Conservation (phyloP, 2,113 vertebrate genomes). For the Microcebus jonahi region DNA sequence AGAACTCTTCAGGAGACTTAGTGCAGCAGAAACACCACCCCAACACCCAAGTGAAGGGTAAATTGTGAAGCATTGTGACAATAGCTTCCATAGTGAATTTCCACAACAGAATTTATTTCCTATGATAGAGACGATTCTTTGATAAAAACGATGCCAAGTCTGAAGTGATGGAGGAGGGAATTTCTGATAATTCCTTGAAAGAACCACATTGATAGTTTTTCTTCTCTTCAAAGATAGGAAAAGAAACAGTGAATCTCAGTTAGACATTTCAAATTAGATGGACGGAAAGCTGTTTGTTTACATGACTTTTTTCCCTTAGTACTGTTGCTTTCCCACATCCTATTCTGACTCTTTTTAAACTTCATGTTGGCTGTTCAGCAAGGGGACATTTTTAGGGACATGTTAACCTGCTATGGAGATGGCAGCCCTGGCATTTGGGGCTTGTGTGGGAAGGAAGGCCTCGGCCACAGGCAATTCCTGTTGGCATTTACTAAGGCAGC, state of each 20-base stretch:
- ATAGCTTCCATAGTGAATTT: neutral
- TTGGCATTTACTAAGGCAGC: conserved; percentile 33
- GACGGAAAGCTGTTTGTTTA: conserved; percentile 9
- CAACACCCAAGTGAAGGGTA: neutral
- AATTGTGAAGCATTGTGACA: neutral
- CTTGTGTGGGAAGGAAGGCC: conserved; percentile 60
- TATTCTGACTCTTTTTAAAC: conserved; percentile 54
- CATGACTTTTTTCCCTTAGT: neutral
- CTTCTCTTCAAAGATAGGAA: neutral
- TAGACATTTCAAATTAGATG: neutral
- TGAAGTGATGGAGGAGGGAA: neutral
- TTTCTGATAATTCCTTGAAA: neutral
- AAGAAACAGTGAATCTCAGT: neutral
- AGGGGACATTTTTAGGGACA: conserved; percentile 38
- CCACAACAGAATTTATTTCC: neutral
- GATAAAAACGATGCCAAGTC: neutral
- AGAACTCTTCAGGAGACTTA: neutral
- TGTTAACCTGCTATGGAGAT: conserved; percentile 39
- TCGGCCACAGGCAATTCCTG: conserved; percentile 53
- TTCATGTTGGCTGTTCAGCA: neutral
- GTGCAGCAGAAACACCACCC: neutral
- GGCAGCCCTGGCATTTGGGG: conserved; percentile 56
- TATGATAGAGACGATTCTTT: neutral
- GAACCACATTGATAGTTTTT: neutral
- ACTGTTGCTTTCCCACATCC: conserved; percentile 49